Conservation (phyloP, 2,888 invertebrate species). For the Maniola hyperantus region DNA sequence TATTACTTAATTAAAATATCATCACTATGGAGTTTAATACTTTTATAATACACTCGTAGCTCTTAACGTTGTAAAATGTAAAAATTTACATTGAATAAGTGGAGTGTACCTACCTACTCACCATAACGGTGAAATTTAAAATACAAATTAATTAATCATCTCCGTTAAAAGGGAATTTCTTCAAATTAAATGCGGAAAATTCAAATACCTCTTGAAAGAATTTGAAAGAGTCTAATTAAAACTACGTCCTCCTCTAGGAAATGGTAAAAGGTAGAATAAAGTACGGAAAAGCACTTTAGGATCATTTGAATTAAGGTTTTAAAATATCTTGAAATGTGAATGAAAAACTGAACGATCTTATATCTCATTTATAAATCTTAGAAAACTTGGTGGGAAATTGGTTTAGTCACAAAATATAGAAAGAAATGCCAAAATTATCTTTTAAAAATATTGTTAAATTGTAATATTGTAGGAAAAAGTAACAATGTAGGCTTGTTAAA, state of each 20-base stretch:
- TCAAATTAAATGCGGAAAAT: slow-evolving; percentile 61
- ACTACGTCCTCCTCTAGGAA: slow-evolving; percentile 63
- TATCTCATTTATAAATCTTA: not conserved
- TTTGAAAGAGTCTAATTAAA: slow-evolving; percentile 71
- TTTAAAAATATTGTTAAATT: not conserved
- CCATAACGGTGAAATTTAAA: slow-evolving; percentile 2
- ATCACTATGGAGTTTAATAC: too few relatives aligned
- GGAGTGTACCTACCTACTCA: not conserved
- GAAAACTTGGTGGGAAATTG: not conserved
- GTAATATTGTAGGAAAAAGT: not conserved
- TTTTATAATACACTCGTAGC: not conserved
- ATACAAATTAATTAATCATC: slow-evolving; percentile 50
- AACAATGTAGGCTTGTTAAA: too few relatives aligned
- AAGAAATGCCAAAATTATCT: not conserved
- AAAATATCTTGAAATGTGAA: slow-evolving; percentile 49
- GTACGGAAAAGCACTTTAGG: slow-evolving; percentile 62
- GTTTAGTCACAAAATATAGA: not conserved
- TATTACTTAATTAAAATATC: not conserved
- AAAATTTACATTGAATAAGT: not conserved
- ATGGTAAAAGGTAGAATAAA: slow-evolving; percentile 58
- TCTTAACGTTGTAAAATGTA: not conserved
- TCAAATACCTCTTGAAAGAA: slow-evolving; percentile 64
- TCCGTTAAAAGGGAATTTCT: slow-evolving; percentile 49
- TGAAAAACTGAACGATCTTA: not conserved
- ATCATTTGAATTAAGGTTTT: slow-evolving; percentile 60